phyloP scores from a whole-genome alignment of 2,797 vertebrate genomes.

The Nyctibius grandis region DNA sequence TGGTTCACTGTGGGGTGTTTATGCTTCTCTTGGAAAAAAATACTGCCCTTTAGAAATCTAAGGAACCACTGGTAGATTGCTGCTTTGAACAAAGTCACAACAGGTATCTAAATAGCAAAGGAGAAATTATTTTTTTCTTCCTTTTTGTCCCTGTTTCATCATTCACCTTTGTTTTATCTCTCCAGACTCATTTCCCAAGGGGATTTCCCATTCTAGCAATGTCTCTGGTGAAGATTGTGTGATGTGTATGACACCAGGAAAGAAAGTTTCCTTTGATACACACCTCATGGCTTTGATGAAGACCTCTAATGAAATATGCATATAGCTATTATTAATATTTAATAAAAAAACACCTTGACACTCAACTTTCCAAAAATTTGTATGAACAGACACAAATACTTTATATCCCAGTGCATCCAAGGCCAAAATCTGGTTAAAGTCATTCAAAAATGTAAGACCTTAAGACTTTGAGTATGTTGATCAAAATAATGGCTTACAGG shows the following conservation, averaged over 20 bases:
- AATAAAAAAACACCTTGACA: neutral
- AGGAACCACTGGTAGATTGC: neutral
- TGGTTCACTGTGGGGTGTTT: neutral
- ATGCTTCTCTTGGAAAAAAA: neutral
- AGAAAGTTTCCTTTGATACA: conserved; percentile 2
- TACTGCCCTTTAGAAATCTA: neutral
- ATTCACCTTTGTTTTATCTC: neutral
- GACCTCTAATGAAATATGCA: neutral
- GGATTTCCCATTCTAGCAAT: neutral
- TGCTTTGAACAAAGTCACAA: conserved; percentile 6
- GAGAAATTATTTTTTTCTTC: neutral
- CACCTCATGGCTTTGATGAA: neutral
- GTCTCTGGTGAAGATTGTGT: neutral
- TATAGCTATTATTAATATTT: neutral
- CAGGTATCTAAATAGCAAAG: neutral
- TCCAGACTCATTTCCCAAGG: neutral
- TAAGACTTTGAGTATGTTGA: neutral
- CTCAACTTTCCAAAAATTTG: neutral
- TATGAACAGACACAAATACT: neutral
- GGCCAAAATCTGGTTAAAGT: neutral
- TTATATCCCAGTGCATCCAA: neutral
- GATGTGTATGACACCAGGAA: neutral
- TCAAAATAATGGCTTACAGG: neutral
- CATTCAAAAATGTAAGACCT: rapidly evolving
- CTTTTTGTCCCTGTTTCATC: neutral